A percentile compares a stretch with the other conserved stretches of the same genome.
These are phyloP conservation scores for Seira sanloemensis DNA, from an alignment of 2,888 invertebrate species.

Conservation along the genomic window DNA sequence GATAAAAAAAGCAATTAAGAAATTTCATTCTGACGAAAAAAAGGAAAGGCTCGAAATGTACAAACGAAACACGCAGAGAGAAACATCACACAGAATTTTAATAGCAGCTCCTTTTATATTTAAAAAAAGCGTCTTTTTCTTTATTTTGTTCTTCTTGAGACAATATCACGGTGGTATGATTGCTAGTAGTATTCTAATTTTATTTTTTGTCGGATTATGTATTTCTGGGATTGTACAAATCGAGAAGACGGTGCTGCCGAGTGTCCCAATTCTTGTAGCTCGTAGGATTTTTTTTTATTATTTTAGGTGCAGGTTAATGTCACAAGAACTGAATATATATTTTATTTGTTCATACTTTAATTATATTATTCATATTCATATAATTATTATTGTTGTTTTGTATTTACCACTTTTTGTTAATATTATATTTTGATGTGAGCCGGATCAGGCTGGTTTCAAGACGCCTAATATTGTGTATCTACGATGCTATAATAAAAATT, in stretches of 20 bases:
- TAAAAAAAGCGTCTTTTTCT: not conserved
- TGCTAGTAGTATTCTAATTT: slow-evolving; percentile 7
- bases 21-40: not conserved
- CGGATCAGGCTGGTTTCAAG: not conserved
- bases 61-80: slow-evolving; percentile 14
- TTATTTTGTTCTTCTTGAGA: slow-evolving; percentile 43
- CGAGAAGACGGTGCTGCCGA: slow-evolving; percentile 21
- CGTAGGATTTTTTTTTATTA: not conserved
- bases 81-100: not conserved
- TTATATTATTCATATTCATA: not conserved
- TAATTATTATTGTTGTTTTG: slow-evolving; percentile 8
- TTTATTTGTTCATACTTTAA: slow-evolving; percentile 57
- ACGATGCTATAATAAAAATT: slow-evolving; percentile 15
- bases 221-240: slow-evolving; percentile 38
- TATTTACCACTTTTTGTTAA: slow-evolving; percentile 9
- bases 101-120: not conserved
- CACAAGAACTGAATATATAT: slow-evolving; percentile 62
- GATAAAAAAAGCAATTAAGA: slow-evolving; percentile 18
- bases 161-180: slow-evolving; percentile 19
- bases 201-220: slow-evolving; percentile 13
- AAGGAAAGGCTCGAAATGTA: slow-evolving; percentile 15
- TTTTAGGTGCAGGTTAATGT: not conserved
- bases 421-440: slow-evolving; percentile 11
- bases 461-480: not conserved
- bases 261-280: slow-evolving; percentile 5